These are phyloP conservation scores for Channa striata DNA, from an alignment of 2,797 vertebrate species.

Conservation along the genomic window DNA sequence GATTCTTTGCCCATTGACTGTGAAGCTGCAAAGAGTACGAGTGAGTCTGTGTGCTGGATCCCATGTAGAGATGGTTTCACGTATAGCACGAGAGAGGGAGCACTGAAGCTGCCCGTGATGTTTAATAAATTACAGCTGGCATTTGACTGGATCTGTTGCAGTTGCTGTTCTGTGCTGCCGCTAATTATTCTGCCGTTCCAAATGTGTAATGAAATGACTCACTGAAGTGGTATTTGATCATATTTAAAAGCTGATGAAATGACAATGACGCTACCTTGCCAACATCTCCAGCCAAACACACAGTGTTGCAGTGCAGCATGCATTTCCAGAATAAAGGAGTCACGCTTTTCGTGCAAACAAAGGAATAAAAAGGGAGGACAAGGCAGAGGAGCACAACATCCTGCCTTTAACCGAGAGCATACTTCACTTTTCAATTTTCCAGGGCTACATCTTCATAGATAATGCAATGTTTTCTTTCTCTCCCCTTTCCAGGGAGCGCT, in stretches of 20 bases:
- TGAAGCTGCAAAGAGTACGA: constrained; percentile 7
- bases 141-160: constrained; percentile 41
- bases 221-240: constrained; percentile 74
- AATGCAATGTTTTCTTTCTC: constrained; percentile 64
- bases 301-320: constrained; percentile 32
- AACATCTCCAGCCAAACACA: constrained; percentile 57
- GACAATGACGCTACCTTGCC: constrained; percentile 58
- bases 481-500: constrained; percentile 51
- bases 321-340: constrained; percentile 58
- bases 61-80: constrained; percentile 6
- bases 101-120: constrained; percentile 26
- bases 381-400: constrained; percentile 30
- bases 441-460: constrained; percentile 48
- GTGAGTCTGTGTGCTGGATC: constrained; percentile 14
- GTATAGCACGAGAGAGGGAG: constrained; percentile 21
- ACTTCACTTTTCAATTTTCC: constrained; percentile 55
- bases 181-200: constrained; percentile 59
- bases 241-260: constrained; percentile 66
- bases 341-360: constrained; percentile 53
- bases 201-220: constrained; percentile 66
- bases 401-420: constrained; percentile 34
- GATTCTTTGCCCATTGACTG: constrained; percentile 50
- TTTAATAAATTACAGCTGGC: constrained; percentile 38
- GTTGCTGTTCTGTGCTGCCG: constrained; percentile 46
- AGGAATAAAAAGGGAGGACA: constrained; percentile 33